A percentile compares a stretch with the other conserved stretches of the same genome.
Evolutionary conservation across 2,888 invertebrate species (phyloP).

Genomic region (Drosophila phalerata): DNA sequence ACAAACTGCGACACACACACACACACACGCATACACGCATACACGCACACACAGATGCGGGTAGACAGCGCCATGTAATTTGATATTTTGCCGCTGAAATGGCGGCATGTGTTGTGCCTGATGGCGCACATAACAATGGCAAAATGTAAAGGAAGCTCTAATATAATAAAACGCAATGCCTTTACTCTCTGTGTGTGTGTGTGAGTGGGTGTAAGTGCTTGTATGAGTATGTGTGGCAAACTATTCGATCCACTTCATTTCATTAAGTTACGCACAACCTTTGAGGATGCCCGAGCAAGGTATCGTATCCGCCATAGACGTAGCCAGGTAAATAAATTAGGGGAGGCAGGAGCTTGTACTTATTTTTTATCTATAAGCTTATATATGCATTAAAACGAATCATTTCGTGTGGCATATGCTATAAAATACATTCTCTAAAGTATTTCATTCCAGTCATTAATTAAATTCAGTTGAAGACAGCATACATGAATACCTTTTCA

Average conservation of each 20-base stretch:
- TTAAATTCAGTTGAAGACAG: too few relatives aligned
- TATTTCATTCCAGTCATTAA: too few relatives aligned
- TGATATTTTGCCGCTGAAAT: constrained; percentile 70
- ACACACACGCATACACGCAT: constrained; percentile 22
- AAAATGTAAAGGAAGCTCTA: constrained; percentile 54
- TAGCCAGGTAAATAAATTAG: too few relatives aligned
- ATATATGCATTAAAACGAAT: too few relatives aligned
- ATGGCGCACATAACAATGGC: constrained; percentile 58
- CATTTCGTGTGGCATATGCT: too few relatives aligned
- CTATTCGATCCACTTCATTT: constrained; percentile 80
- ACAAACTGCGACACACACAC: constrained; percentile 24
- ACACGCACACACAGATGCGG: constrained; percentile 34
- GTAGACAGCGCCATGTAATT: constrained; percentile 62
- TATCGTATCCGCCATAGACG: constrained; percentile 53
- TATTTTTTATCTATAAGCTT: too few relatives aligned
- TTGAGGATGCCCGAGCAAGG: constrained; percentile 57
- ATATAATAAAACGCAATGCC: constrained; percentile 76
- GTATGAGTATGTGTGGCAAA: constrained; percentile 37
- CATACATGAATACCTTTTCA: too few relatives aligned
- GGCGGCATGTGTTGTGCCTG: constrained; percentile 70
- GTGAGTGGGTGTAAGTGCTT: constrained; percentile 17
- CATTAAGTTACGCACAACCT: constrained; percentile 74
- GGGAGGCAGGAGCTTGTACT: neutral
- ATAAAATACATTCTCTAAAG: too few relatives aligned
- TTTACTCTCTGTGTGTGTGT: constrained; percentile 11